Evolutionary conservation across 2,888 invertebrate species (phyloP), one percentile per base, ranked within the genome.

Genomic region (Scaptomyza parva): DNA sequence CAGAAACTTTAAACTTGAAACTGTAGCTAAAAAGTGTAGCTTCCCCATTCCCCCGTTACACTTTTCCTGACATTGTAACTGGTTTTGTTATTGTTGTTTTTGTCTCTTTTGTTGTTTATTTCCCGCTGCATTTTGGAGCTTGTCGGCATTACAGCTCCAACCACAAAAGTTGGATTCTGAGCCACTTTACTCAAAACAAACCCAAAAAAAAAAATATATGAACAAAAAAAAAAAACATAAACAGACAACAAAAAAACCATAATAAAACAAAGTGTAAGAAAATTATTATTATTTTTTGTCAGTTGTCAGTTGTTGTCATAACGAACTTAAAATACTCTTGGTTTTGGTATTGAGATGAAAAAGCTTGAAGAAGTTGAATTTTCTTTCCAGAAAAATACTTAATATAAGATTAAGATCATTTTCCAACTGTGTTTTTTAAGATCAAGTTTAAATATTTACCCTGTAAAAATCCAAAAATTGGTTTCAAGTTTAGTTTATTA

Each of bases 101-200:
- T n/a, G n/a, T 22, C 8, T n/a, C 20, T 50, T 9, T 50, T 43
- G 6, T 40, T 58, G 35, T 24, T 63, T 30, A 59, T 58, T 58
- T 59, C 45, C 59, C 59, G 59, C 66, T 78, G 77, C 77, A 78
- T 64, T 75, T 78, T 54, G 76, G 76, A 30, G 57, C 22, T 22
- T 76, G 78, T 60, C 83, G 44, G 47, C 47, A 47, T 47, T 17
- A 8, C 63, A 22, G 47, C 51, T 64, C 30, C 17, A 26, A 26
- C 37, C 17, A 17, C n/a, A n/a, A n/a, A n/a, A 17, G 24, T 41
- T 54, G 65, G 63, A 66, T 82, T 82, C 78, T 79, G 70, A 66
- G 61, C 28, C 28, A 57, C 53, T 60, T 48, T 37, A 33, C 35
- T 37, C 37, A 17, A 62, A 70, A 58, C 41, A 48, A 64, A 60